phyloP scores from a whole-genome alignment of 2,113 vertebrate genomes.

The Enhydra lutris region DNA sequence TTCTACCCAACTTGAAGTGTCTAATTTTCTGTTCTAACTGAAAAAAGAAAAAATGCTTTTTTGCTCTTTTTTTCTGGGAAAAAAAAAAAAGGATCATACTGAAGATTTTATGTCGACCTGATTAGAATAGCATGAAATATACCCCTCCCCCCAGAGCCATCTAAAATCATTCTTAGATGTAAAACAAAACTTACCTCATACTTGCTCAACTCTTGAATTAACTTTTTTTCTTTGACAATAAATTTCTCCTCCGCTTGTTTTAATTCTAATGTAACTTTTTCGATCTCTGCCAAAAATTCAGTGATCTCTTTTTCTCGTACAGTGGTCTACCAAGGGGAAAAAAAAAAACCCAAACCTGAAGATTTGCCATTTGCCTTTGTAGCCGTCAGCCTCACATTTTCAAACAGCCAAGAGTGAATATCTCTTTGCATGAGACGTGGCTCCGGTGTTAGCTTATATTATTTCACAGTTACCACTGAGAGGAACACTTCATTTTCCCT shows the following conservation, averaged over 20 bases:
- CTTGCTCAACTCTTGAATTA: conserved; percentile 36
- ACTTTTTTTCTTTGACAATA: background rate
- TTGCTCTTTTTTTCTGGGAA: background rate
- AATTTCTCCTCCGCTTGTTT: conserved; percentile 39
- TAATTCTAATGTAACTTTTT: background rate
- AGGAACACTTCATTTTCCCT: background rate
- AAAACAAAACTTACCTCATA: conserved; percentile 73
- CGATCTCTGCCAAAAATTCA: background rate
- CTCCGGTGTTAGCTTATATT: background rate
- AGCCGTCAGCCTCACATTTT: background rate
- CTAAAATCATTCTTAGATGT: background rate
- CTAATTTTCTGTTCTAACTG: background rate
- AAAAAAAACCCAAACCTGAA: background rate
- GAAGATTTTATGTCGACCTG: background rate
- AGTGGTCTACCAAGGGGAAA: background rate
- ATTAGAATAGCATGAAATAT: background rate
- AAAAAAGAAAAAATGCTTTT: background rate
- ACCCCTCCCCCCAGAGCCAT: rapidly evolving
- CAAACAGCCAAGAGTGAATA: background rate
- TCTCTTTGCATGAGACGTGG: background rate
- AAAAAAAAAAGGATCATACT: background rate
- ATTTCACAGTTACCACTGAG: background rate
- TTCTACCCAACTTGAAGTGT: background rate
- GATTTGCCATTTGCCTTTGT: background rate
- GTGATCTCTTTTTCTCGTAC: background rate